Percentiles rank a stretch among this genome's conserved stretches.
Conservation (phyloP, 2,888 invertebrate genomes). For the Chrysopilus asiliformis region DNA sequence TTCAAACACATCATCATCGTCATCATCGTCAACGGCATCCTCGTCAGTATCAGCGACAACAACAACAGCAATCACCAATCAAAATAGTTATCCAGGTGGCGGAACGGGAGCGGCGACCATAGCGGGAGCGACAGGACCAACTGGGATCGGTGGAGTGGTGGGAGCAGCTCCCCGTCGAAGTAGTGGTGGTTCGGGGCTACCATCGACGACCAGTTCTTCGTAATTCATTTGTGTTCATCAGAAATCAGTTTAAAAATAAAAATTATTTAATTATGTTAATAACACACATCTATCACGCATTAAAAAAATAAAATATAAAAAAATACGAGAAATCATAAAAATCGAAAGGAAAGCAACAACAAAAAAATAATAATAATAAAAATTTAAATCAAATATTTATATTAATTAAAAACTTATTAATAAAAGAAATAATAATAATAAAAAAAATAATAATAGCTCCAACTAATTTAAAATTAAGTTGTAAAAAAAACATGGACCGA, state of each 20-base stretch:
- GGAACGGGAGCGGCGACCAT: conserved; percentile 4
- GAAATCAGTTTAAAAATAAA: neutral
- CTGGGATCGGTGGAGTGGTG: too few species aligned
- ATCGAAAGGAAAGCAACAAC: neutral
- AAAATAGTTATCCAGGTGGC: too few species aligned
- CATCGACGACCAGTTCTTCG: too few species aligned
- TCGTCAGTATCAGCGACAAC: conserved; percentile 17
- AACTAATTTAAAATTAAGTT: too few species aligned
- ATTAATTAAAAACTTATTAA: neutral
- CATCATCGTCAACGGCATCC: conserved; percentile 26
- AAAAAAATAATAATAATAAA: conserved; percentile 1
- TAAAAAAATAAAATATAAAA: too few species aligned
- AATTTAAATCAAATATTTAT: neutral
- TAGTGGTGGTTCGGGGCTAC: too few species aligned
- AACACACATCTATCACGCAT: conserved; percentile 7
- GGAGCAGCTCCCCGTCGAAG: too few species aligned
- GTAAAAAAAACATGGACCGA: too few species aligned
- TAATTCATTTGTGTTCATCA: conserved; percentile 1
- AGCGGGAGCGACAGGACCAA: conserved; percentile 9
- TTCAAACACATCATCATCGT: conserved; percentile 22
- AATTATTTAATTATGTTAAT: neutral
- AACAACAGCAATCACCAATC: conserved; percentile 12
- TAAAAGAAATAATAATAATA: neutral
- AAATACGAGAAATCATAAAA: conserved; percentile 1
- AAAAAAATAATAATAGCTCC: too few species aligned